phyloP scores from a whole-genome alignment of 2,888 invertebrate genomes.

The Stenodera caucasica region DNA sequence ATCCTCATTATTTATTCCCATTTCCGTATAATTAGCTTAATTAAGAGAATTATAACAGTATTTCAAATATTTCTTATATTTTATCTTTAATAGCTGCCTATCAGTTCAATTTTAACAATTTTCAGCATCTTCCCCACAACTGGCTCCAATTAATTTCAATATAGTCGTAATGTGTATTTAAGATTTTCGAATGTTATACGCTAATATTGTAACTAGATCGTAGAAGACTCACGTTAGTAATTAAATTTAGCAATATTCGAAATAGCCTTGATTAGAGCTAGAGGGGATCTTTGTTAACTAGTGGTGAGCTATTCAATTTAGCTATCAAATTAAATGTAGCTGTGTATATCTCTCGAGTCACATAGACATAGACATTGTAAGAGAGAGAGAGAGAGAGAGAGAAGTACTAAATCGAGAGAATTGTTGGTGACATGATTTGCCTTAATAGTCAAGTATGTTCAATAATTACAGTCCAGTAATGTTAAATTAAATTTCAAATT shows the following conservation, averaged over 20 bases:
- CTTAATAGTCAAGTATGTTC: constrained; percentile 1
- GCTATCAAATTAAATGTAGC: neutral
- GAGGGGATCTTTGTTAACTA: neutral
- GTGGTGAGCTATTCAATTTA: neutral
- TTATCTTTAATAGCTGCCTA: neutral
- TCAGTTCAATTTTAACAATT: neutral
- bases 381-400: neutral
- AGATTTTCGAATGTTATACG: neutral
- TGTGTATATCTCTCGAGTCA: neutral
- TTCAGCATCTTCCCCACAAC: neutral
- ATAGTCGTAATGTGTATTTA: neutral
- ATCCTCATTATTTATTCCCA: neutral
- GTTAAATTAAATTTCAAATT: constrained; percentile 19
- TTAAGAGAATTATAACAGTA: neutral
- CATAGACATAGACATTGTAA: neutral
- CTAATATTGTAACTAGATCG: neutral
- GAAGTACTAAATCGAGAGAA: no score
- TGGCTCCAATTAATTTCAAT: neutral
- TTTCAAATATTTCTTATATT: neutral
- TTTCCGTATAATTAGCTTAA: neutral
- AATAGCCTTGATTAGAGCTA: neutral
- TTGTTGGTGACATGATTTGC: neutral
- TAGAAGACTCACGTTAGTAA: neutral
- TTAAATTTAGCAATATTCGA: neutral
- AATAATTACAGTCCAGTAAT: constrained; percentile 6